phyloP scores from a whole-genome alignment of 2,113 vertebrate species.

The Thunnus thynnus region DNA sequence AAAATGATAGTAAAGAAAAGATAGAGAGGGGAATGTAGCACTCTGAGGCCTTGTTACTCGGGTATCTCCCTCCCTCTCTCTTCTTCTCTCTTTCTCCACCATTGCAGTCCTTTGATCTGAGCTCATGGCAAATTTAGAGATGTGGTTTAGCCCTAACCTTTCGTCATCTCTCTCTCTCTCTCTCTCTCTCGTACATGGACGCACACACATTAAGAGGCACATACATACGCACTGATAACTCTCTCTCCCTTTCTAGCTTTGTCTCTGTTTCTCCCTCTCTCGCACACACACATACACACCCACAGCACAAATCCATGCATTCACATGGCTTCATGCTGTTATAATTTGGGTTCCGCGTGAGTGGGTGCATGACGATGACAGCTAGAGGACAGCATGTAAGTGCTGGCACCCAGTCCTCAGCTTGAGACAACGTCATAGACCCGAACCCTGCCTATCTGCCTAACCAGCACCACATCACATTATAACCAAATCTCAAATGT shows the following conservation, averaged over 20 bases:
- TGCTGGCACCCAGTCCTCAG: slow-evolving; percentile 48
- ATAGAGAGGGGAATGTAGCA: slow-evolving; percentile 21
- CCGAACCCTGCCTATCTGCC: slow-evolving; percentile 21
- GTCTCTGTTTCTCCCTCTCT: not conserved
- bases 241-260: not conserved
- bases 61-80: slow-evolving; percentile 7
- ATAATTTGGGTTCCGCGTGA: slow-evolving; percentile 64
- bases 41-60: slow-evolving; percentile 36
- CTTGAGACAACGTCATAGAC: slow-evolving; percentile 35
- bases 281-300: slow-evolving; percentile 4
- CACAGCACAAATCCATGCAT: slow-evolving; percentile 45
- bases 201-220: slow-evolving; percentile 5
- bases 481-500: slow-evolving; percentile 46
- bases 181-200: slow-evolving; percentile 4
- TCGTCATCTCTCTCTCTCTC: slow-evolving; percentile 30
- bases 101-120: slow-evolving; percentile 70
- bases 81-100: slow-evolving; percentile 37
- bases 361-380: slow-evolving; percentile 59
- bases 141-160: slow-evolving; percentile 60
- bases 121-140: slow-evolving; percentile 70
- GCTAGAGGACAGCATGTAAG: slow-evolving; percentile 56
- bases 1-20: slow-evolving; percentile 37
- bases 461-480: slow-evolving; percentile 39
- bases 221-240: slow-evolving; percentile 19
- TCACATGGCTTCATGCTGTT: slow-evolving; percentile 59